phyloP scores from a whole-genome alignment of 2,888 invertebrate genomes.

The Emmelina monodactyla region DNA sequence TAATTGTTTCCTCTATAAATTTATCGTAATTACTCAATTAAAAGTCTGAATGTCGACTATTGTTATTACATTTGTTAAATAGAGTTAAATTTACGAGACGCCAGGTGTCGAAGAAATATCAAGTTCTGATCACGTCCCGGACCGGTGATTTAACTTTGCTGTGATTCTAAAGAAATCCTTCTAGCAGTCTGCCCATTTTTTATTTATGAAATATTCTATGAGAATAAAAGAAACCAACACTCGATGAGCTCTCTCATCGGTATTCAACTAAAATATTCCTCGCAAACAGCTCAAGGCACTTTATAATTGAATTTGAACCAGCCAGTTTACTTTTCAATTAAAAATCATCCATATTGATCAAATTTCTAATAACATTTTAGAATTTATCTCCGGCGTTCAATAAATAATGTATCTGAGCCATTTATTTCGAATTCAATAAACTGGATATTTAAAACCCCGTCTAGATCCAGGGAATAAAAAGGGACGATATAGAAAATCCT shows the following conservation, averaged over 20 bases:
- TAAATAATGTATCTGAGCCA: no score
- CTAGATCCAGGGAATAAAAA: no score
- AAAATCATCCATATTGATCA: no score
- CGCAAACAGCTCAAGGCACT: no score
- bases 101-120: slow-evolving; percentile 31
- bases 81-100: slow-evolving; percentile 20
- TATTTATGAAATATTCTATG: slow-evolving; percentile 55
- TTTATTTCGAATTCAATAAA: no score
- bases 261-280: slow-evolving; percentile 44
- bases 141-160: slow-evolving; percentile 58
- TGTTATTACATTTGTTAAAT: neutral
- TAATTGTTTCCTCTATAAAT: slow-evolving; percentile 32
- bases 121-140: slow-evolving; percentile 42
- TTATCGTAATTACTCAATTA: slow-evolving; percentile 23
- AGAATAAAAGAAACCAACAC: slow-evolving; percentile 47
- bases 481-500: no score
- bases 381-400: no score
- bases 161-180: slow-evolving; percentile 56
- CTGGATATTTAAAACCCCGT: no score
- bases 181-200: slow-evolving; percentile 43
- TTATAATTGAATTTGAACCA: no score
- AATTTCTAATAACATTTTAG: no score
- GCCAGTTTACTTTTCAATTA: no score
- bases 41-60: slow-evolving; percentile 10
- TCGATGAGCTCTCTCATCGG: slow-evolving; percentile 46